phyloP scores from a whole-genome alignment of 2,888 invertebrate species.

The Temnothorax unifasciatus region DNA sequence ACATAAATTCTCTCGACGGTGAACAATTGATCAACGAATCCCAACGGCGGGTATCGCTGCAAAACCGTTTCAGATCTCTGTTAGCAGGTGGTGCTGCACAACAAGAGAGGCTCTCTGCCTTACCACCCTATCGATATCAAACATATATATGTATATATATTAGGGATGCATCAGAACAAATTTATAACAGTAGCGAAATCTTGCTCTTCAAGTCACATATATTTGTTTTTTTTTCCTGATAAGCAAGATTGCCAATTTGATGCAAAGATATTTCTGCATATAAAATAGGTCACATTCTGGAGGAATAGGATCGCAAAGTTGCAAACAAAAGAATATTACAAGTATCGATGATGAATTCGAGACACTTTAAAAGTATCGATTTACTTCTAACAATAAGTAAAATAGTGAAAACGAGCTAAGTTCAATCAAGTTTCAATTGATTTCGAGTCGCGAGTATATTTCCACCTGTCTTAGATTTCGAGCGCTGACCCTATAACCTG shows the following conservation, averaged over 20 bases:
- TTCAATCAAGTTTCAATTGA: not conserved
- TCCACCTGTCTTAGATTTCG: not conserved
- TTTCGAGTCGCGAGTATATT: not conserved
- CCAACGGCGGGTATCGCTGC: constrained; percentile 5
- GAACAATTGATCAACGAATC: constrained; percentile 53
- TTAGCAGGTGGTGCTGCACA: constrained; percentile 64
- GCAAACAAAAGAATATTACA: not conserved
- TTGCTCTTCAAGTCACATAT: constrained; percentile 2
- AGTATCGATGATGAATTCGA: not conserved
- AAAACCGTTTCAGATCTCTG: constrained; percentile 38
- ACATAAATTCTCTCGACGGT: not conserved
- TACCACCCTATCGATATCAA: constrained; percentile 58
- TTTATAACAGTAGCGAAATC: not conserved
- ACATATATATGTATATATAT: not conserved
- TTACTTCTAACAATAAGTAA: not conserved
- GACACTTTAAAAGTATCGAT: not conserved
- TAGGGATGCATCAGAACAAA: not conserved
- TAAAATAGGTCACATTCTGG: not conserved
- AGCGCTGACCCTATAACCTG: not conserved
- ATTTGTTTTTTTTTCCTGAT: not conserved
- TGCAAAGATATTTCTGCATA: not conserved
- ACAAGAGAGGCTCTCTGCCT: constrained; percentile 61
- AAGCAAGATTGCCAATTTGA: not conserved
- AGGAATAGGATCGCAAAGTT: not conserved
- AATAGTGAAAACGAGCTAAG: not conserved